Evolutionary conservation across 2,113 vertebrate genomes (phyloP).

Genomic region (Brachionichthys hirsutus): DNA sequence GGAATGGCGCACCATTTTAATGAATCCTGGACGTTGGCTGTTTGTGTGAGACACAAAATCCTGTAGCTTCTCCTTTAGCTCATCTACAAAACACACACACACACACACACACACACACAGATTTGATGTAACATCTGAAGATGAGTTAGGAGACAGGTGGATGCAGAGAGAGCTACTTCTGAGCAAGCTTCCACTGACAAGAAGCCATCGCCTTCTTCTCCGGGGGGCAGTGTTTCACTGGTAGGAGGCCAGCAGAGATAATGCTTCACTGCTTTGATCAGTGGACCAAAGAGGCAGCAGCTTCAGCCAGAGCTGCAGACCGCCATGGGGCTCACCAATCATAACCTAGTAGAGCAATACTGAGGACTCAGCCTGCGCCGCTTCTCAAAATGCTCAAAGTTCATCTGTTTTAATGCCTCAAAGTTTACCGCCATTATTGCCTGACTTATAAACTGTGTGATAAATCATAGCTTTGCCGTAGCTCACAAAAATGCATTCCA

Average conservation of each 20-base stretch:
- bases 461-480: conserved; percentile 25
- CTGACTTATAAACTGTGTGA: conserved; percentile 29
- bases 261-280: conserved; percentile 66
- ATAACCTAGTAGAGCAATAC: conserved; percentile 54
- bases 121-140: conserved; percentile 18
- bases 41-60: conserved; percentile 91
- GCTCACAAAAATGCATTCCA: conserved; percentile 12
- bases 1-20: conserved; percentile 90
- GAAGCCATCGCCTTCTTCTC: conserved; percentile 42
- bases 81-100: conserved; percentile 77
- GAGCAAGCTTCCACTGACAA: conserved; percentile 54
- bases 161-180: conserved; percentile 29
- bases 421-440: conserved; percentile 52
- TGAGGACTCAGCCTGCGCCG: conserved; percentile 45
- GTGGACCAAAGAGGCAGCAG: conserved; percentile 60
- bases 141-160: conserved; percentile 24
- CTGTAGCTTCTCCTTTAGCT: conserved; percentile 90
- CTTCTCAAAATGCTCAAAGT: conserved; percentile 45
- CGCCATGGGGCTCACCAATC: conserved; percentile 46
- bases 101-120: conserved; percentile 8
- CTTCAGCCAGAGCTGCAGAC: conserved; percentile 44
- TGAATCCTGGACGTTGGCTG: conserved; percentile 84
- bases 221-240: conserved; percentile 49
- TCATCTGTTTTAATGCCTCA: conserved; percentile 25
- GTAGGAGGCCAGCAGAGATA: conserved; percentile 51